Percentiles rank a stretch among this genome's conserved stretches.
phyloP scores from a whole-genome alignment of 2,113 vertebrate genomes.

The Phoxinus phoxinus region DNA sequence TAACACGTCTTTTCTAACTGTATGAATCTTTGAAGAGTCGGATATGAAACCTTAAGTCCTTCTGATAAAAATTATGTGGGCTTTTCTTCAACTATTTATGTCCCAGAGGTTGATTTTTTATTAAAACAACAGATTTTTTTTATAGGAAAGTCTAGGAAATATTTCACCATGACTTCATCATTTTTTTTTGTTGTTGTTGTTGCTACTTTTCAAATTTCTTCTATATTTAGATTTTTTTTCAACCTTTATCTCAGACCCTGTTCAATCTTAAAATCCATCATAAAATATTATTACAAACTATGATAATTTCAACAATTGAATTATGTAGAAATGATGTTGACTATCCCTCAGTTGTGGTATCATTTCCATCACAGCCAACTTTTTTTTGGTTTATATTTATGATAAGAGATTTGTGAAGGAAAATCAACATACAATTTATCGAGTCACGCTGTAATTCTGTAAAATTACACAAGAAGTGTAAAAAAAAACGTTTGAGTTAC shows the following conservation, averaged over 20 bases:
- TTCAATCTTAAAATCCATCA: neutral
- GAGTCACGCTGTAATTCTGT: neutral
- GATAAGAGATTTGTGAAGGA: neutral
- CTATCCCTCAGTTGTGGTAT: neutral
- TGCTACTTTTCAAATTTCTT: neutral
- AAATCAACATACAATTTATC: neutral
- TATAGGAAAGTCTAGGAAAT: neutral
- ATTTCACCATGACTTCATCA: neutral
- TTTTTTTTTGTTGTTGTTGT: neutral
- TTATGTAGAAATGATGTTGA: neutral
- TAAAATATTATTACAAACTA: neutral
- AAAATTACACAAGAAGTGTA: neutral
- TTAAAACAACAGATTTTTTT: neutral
- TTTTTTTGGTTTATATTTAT: neutral
- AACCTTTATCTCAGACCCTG: neutral
- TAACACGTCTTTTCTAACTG: neutral
- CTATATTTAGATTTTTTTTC: neutral
- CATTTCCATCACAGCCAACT: neutral
- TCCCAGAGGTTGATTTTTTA: neutral
- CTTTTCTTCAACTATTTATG: neutral
- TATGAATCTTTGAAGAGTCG: neutral
- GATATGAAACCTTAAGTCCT: neutral
- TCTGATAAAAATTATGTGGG: neutral
- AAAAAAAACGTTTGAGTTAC: neutral
- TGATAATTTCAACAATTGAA: neutral